Evolutionary conservation across 2,888 invertebrate genomes (phyloP).

Genomic region (Sceliomorpha sp.): DNA sequence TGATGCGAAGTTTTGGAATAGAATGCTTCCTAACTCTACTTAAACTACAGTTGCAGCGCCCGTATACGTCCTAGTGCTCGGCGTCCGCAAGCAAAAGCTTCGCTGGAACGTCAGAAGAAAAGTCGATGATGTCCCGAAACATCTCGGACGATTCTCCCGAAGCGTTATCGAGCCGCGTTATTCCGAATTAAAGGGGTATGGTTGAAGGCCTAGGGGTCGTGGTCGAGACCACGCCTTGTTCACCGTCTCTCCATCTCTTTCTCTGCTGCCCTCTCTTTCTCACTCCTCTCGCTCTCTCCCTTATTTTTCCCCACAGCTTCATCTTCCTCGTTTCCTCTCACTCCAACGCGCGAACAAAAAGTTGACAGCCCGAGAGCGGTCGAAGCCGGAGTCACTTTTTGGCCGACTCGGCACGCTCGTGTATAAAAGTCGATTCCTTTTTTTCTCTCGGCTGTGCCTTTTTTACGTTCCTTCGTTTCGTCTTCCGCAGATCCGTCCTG

Average conservation of each 20-base stretch:
- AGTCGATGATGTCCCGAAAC: conserved; percentile 1
- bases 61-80: too few relatives aligned
- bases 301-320: conserved; percentile 27
- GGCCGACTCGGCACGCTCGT: conserved; percentile 3
- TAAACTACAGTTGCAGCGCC: too few relatives aligned
- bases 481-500: conserved; percentile 15
- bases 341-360: conserved; percentile 43
- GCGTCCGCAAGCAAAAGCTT: too few relatives aligned
- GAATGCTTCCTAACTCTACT: too few relatives aligned
- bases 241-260: conserved; percentile 45
- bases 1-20: too few relatives aligned
- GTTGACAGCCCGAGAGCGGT: conserved; percentile 26
- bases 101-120: too few relatives aligned
- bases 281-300: conserved; percentile 28
- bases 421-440: conserved; percentile 3
- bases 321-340: conserved; percentile 31
- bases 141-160: conserved; percentile 35
- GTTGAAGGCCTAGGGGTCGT: conserved; percentile 70
- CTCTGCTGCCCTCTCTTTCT: conserved; percentile 27
- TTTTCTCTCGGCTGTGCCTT: conserved; percentile 2
- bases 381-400: conserved; percentile 15
- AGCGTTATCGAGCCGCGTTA: conserved; percentile 66
- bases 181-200: conserved; percentile 70
- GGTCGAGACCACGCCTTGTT: conserved; percentile 70
- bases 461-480: conserved; percentile 2